A percentile compares a stretch with the other conserved stretches of the same genome.
Conservation (phyloP, 2,888 invertebrate genomes). For the Pasiphila rectangulata region DNA sequence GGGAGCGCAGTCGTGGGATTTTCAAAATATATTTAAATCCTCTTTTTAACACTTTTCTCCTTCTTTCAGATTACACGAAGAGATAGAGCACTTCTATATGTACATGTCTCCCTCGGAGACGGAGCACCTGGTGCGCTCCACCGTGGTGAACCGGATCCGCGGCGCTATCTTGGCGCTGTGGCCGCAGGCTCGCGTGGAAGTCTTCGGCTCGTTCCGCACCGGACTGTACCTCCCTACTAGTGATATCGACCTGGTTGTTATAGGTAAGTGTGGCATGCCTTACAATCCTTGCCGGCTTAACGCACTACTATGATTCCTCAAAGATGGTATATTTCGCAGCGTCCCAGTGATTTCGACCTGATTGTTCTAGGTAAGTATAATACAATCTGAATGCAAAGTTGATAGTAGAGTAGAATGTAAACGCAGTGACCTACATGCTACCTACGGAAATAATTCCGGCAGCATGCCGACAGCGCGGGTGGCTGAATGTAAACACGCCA, state of each 20-base stretch:
- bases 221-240: conserved; percentile 98
- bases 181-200: conserved; percentile 96
- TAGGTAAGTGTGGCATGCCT: conserved; percentile 78
- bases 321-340: no score
- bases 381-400: no score
- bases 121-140: conserved; percentile 93
- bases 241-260: conserved; percentile 85
- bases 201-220: conserved; percentile 98
- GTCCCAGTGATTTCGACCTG: background rate
- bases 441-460: no score
- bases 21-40: no score
- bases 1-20: no score
- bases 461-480: no score
- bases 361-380: background rate
- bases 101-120: conserved; percentile 97
- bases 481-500: no score
- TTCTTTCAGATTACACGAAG: conserved; percentile 91
- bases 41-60: background rate
- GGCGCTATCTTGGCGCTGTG: conserved; percentile 92
- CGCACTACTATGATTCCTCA: no score
- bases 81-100: conserved; percentile 97
- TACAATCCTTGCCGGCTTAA: no score
- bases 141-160: conserved; percentile 94
- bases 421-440: no score
- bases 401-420: no score